These are phyloP conservation scores for Drosophila sechellia DNA, from an alignment of 1,140 invertebrate genomes.

Conservation along the genomic window DNA sequence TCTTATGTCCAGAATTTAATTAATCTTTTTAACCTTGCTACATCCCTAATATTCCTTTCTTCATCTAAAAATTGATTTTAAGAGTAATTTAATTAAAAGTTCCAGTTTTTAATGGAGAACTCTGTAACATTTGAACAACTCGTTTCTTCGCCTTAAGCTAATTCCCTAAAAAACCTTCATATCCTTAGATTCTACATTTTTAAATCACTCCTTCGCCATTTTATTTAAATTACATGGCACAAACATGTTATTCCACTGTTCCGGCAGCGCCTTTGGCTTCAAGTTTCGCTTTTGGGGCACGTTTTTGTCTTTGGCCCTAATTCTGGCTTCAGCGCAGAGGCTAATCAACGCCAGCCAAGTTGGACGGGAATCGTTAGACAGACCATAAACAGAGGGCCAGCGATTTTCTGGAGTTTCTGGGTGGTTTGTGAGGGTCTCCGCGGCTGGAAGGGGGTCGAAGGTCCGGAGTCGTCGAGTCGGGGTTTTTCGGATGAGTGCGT, in stretches of 20 bases:
- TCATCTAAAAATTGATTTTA: too few relatives aligned
- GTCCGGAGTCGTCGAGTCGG: constrained; percentile 9
- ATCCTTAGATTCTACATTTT: too few relatives aligned
- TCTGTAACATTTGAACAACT: too few relatives aligned
- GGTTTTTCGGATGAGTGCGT: constrained; percentile 13
- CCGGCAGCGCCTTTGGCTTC: constrained; percentile 51
- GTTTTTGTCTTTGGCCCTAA: constrained; percentile 80
- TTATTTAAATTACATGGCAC: background rate
- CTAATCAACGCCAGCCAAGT: constrained; percentile 80
- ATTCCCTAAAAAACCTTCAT: too few relatives aligned
- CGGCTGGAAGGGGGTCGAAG: background rate
- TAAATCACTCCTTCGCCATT: too few relatives aligned
- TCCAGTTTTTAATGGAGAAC: too few relatives aligned
- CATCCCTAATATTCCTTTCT: too few relatives aligned
- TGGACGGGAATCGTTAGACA: constrained; percentile 79
- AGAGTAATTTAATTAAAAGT: too few relatives aligned
- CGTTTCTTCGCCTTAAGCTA: too few relatives aligned
- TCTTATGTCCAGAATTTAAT: too few relatives aligned
- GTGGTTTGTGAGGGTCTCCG: background rate
- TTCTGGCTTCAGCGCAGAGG: constrained; percentile 72
- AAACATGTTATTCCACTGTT: constrained; percentile 37
- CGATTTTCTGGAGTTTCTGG: constrained; percentile 20
- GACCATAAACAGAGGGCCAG: constrained; percentile 68
- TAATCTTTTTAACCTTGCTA: too few relatives aligned
- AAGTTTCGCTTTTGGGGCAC: constrained; percentile 77